Conservation (phyloP, 92 coral and sea anemone genomes). For the Parazoanthus atlanticus region DNA sequence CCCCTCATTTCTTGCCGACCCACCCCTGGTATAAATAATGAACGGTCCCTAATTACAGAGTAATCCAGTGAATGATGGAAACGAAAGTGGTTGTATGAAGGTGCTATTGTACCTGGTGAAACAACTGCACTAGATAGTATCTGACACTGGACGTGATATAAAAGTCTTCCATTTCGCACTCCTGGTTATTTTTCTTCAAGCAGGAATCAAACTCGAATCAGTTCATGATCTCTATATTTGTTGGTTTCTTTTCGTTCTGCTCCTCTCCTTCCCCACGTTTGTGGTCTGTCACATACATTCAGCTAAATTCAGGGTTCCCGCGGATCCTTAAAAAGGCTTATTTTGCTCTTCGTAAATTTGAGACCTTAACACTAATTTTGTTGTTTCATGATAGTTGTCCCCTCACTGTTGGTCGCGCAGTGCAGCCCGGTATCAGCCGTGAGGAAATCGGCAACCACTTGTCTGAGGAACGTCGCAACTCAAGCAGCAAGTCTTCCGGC, state of each 20-base stretch:
- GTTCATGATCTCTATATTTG: neutral
- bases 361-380: neutral
- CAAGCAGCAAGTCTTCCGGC: constrained; percentile 41
- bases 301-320: too few species aligned
- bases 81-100: constrained; percentile 34
- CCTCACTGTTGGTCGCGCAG: constrained; percentile 81
- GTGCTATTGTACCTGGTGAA: constrained; percentile 48
- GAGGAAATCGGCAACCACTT: constrained; percentile 68
- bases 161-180: neutral
- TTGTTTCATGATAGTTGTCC: constrained; percentile 61
- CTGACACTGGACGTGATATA: constrained; percentile 69
- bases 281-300: neutral
- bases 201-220: too few species aligned
- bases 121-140: constrained; percentile 80
- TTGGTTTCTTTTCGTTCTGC: neutral
- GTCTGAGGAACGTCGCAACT: constrained; percentile 57
- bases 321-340: too few species aligned
- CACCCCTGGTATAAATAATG: too few species aligned
- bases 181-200: too few species aligned
- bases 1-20: too few species aligned
- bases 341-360: too few species aligned
- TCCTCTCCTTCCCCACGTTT: neutral
- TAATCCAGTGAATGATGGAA: constrained; percentile 70
- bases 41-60: too few species aligned
- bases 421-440: constrained; percentile 76